Evolutionary conservation across 2,888 invertebrate genomes (phyloP), one percentile per base, ranked within the genome.

Genomic region (Tachina grossa): DNA sequence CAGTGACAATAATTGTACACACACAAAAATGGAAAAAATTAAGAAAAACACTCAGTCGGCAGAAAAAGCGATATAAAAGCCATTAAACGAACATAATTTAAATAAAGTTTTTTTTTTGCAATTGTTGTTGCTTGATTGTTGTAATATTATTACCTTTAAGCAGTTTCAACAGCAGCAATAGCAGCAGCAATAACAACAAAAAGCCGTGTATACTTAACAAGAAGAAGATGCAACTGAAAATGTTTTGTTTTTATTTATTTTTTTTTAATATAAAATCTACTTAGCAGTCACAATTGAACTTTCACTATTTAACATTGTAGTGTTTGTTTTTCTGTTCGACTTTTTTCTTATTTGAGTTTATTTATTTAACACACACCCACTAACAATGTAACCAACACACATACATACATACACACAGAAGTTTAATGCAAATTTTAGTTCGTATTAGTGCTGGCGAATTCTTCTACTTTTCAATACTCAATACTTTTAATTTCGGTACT

Each of bases 201-300:
- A 57, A 81, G 65, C 66, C 65, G 65, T 77, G 77, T 13, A 77
- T 72, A 83, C 31, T 71, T 76, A 76, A 82, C 76, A 57, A 71
- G 76, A 83, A 83, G 82, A 83, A 83, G 82, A 83, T 83, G 71
- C 76, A 83, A 83, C 82, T 49, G 57, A 31, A 71, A 65, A 65
- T 43, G 19, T 55, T 69, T 68, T 63, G 39, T 74, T n/a, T 55
- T 3, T 43, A 9, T 65, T 39, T 57, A 49, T 53, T 72, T 43
- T 19, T 71, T 31, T 63, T 6, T 9, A 6, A 16, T 45, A 43
- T n/a, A 68, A 66, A 80, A 68, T 78, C 68, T 72, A 72, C 55
- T 80, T 84, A 77, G 80, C 76, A 77, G 82, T 53, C 57, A 47
- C 75, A 65, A 82, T 75, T 82, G 85, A 83, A 83, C 85, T 85